Evolutionary conservation across 2,888 invertebrate species (phyloP).

Genomic region (Drosophila melanosoma): DNA sequence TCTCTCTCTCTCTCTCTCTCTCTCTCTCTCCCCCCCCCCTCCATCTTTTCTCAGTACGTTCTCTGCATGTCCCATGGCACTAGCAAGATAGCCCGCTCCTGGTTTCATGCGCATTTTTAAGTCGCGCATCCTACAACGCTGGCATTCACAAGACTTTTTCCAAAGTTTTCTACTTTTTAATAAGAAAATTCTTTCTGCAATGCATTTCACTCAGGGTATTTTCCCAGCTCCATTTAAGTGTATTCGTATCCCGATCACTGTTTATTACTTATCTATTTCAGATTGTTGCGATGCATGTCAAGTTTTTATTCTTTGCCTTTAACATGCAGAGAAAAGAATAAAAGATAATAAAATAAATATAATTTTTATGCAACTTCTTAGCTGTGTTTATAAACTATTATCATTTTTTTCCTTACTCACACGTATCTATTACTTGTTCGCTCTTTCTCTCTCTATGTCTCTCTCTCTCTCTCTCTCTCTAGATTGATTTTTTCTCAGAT

Average conservation of each 20-base stretch:
- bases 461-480: not conserved
- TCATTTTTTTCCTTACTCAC: not conserved
- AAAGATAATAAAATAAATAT: not conserved
- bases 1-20: not conserved
- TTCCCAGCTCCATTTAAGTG: slow-evolving; percentile 16
- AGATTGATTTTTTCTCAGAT: not conserved
- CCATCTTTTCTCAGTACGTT: not conserved
- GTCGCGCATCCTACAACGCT: slow-evolving; percentile 17
- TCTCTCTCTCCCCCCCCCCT: not conserved
- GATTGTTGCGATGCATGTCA: slow-evolving; percentile 9
- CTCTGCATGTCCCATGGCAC: not conserved
- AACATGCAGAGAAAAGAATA: not conserved
- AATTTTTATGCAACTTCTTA: not conserved
- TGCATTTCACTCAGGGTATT: slow-evolving; percentile 42
- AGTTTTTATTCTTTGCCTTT: not conserved
- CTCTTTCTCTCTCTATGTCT: not conserved
- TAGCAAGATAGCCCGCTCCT: slow-evolving; percentile 23
- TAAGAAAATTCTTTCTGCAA: slow-evolving; percentile 70
- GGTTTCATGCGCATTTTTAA: slow-evolving; percentile 47
- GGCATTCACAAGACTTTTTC: slow-evolving; percentile 42
- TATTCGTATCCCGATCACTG: slow-evolving; percentile 35
- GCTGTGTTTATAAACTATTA: not conserved
- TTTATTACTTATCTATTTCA: slow-evolving; percentile 15
- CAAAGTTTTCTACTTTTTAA: slow-evolving; percentile 60
- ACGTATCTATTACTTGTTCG: not conserved